phyloP scores from a whole-genome alignment of 2,797 vertebrate species.

The Acanthopagrus latus region DNA sequence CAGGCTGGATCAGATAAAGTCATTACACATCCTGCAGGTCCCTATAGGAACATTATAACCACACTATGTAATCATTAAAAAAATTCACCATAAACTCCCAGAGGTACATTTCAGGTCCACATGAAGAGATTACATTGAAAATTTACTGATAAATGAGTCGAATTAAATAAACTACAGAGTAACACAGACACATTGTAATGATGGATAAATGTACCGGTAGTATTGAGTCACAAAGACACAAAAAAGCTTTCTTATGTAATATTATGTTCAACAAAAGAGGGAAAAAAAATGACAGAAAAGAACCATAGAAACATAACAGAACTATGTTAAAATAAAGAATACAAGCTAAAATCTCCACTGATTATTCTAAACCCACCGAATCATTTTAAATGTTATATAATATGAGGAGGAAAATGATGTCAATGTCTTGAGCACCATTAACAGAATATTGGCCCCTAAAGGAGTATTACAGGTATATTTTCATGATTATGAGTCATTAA shows the following conservation, averaged over 20 bases:
- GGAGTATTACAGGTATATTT: too few relatives aligned
- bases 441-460: not conserved
- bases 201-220: too few relatives aligned
- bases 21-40: not conserved
- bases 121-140: not conserved
- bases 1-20: not conserved
- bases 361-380: not conserved
- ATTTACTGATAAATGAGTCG: not conserved
- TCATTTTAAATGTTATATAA: not conserved
- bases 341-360: too few relatives aligned
- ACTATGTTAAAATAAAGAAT: not conserved
- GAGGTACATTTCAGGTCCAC: not conserved
- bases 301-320: not conserved
- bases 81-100: not conserved
- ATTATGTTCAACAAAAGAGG: too few relatives aligned
- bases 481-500: too few relatives aligned
- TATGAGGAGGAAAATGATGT: not conserved
- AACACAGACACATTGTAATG: too few relatives aligned
- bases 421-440: too few relatives aligned
- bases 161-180: not conserved
- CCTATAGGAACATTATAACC: not conserved
- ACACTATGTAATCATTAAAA: slow-evolving; percentile 20
- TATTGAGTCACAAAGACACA: too few relatives aligned
- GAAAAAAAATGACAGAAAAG: too few relatives aligned
- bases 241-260: too few relatives aligned